Percentiles rank a stretch among this genome's conserved stretches.
Conservation (phyloP, 1,140 invertebrate genomes). For the Diorhabda sublineata region DNA sequence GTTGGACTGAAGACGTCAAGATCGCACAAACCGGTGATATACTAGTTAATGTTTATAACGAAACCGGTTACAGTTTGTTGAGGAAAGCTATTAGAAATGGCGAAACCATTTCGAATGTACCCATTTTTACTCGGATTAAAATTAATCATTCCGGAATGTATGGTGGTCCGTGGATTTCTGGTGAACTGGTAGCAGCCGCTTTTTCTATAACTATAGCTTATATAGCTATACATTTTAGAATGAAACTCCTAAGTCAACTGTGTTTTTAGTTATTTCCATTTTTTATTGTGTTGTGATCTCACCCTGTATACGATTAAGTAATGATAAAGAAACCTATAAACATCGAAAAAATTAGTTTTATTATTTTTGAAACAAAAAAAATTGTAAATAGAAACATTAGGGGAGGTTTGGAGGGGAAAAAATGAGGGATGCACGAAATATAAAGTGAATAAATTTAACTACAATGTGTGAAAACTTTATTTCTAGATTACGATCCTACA, state of each 20-base stretch:
- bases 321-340: no score
- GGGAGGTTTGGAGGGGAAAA: no score
- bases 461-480: no score
- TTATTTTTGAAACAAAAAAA: no score
- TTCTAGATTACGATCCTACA: no score
- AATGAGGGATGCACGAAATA: no score
- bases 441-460: no score
- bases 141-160: slow-evolving; percentile 82
- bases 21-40: slow-evolving; percentile 75
- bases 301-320: no score
- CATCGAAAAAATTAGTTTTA: no score
- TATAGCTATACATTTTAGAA: slow-evolving; percentile 77
- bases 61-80: slow-evolving; percentile 83
- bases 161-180: slow-evolving; percentile 85
- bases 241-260: slow-evolving; percentile 56
- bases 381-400: no score
- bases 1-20: slow-evolving; percentile 82
- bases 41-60: slow-evolving; percentile 78
- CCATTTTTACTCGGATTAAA: slow-evolving; percentile 68
- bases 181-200: slow-evolving; percentile 79
- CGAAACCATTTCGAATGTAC: slow-evolving; percentile 62
- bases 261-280: background rate
- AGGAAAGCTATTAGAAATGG: slow-evolving; percentile 68
- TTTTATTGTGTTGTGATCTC: no score
- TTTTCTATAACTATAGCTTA: slow-evolving; percentile 78